Conservation (phyloP, 2,113 vertebrate species). For the Shinisaurus crocodilurus region DNA sequence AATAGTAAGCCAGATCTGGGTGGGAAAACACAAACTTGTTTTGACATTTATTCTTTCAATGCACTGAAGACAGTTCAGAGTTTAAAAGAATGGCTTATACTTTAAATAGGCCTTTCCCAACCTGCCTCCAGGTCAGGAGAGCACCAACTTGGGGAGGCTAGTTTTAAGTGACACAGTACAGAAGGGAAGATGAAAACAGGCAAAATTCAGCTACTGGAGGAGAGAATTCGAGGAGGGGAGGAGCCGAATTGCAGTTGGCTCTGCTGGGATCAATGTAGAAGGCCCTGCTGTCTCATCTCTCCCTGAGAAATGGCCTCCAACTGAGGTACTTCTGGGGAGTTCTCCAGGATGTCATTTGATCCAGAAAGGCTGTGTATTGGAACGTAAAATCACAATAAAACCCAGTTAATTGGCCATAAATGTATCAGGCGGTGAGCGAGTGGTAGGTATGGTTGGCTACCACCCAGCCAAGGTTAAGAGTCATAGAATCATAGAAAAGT, state of each 20-base stretch:
- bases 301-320: background rate
- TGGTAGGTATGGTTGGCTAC: too few species aligned
- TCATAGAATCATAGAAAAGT: too few species aligned
- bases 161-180: background rate
- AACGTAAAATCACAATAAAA: too few species aligned
- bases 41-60: background rate
- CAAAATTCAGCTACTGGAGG: background rate
- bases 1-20: background rate
- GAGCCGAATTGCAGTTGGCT: too few species aligned
- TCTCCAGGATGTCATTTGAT: too few species aligned
- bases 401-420: too few species aligned
- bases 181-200: background rate
- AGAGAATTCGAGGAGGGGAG: background rate
- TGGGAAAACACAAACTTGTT: background rate
- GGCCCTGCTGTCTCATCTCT: background rate
- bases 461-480: too few species aligned
- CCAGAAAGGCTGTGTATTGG: too few species aligned
- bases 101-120: background rate
- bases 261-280: background rate
- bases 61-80: background rate
- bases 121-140: too few species aligned
- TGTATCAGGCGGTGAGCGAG: too few species aligned
- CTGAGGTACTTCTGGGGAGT: background rate
- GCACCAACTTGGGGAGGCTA: too few species aligned
- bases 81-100: background rate